phyloP scores from a whole-genome alignment of 1,140 invertebrate genomes.

The Tetragonula clypearis region DNA sequence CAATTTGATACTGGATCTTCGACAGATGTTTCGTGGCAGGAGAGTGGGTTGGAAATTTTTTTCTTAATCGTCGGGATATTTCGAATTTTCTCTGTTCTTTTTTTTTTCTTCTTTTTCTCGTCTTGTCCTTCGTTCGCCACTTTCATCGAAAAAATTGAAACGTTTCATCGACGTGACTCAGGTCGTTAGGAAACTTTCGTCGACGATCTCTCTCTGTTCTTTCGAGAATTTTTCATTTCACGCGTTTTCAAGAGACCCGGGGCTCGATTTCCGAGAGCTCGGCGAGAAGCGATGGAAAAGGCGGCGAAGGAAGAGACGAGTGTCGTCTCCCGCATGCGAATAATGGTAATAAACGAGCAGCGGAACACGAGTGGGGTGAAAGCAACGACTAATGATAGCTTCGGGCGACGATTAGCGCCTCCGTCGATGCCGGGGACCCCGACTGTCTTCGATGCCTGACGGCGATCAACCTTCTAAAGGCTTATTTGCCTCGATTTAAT shows the following conservation, averaged over 20 bases:
- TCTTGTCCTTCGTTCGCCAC: too few relatives aligned
- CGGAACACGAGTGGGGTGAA: slow-evolving; percentile 50
- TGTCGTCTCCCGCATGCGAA: slow-evolving; percentile 28
- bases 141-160: too few relatives aligned
- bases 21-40: not conserved
- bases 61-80: too few relatives aligned
- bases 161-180: too few relatives aligned
- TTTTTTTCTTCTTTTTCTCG: too few relatives aligned
- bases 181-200: too few relatives aligned
- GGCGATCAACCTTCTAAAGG: slow-evolving; percentile 65
- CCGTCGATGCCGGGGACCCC: slow-evolving; percentile 49
- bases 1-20: too few relatives aligned
- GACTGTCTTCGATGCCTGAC: slow-evolving; percentile 56
- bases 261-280: not conserved
- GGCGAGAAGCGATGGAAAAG: not conserved
- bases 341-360: slow-evolving; percentile 47
- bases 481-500: slow-evolving; percentile 67
- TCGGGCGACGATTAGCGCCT: slow-evolving; percentile 61
- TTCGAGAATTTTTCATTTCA: too few relatives aligned
- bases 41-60: too few relatives aligned
- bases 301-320: slow-evolving; percentile 11
- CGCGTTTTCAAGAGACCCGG: not conserved
- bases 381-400: slow-evolving; percentile 63
- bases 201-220: too few relatives aligned
- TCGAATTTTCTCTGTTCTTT: not conserved